These are phyloP conservation scores for Sicus ferrugineus DNA, from an alignment of 2,888 invertebrate genomes.

Conservation along the genomic window DNA sequence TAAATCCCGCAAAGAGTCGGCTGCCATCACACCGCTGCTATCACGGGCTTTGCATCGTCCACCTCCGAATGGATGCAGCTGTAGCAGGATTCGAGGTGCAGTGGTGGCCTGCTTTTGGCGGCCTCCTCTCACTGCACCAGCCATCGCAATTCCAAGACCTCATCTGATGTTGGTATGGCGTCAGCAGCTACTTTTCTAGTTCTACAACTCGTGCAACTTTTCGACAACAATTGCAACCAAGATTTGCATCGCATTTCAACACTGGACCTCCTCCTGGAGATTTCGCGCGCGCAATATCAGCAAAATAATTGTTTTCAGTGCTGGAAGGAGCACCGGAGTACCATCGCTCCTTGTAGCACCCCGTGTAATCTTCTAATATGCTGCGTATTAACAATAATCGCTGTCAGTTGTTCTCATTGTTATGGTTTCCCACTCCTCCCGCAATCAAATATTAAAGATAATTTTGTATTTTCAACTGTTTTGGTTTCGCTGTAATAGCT, in stretches of 20 bases:
- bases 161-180: neutral
- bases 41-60: neutral
- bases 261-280: constrained; percentile 7
- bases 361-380: constrained; percentile 30
- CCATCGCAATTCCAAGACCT: too few relatives aligned
- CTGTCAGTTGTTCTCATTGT: constrained; percentile 21
- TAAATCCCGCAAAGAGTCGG: too few relatives aligned
- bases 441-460: too few relatives aligned
- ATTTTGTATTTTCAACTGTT: too few relatives aligned
- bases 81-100: neutral
- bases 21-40: neutral
- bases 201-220: neutral
- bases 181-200: neutral
- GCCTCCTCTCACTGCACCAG: neutral
- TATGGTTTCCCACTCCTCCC: too few relatives aligned
- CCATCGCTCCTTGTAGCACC: constrained; percentile 1
- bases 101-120: neutral
- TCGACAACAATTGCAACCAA: constrained; percentile 24
- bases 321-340: constrained; percentile 8
- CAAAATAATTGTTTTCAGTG: constrained; percentile 27
- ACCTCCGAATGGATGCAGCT: neutral
- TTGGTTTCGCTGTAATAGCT: too few relatives aligned
- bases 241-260: constrained; percentile 28
- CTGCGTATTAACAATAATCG: constrained; percentile 33
- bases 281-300: constrained; percentile 1